phyloP scores from a whole-genome alignment of 92 coral and sea anemone species.

The Pocillopora grandis region DNA sequence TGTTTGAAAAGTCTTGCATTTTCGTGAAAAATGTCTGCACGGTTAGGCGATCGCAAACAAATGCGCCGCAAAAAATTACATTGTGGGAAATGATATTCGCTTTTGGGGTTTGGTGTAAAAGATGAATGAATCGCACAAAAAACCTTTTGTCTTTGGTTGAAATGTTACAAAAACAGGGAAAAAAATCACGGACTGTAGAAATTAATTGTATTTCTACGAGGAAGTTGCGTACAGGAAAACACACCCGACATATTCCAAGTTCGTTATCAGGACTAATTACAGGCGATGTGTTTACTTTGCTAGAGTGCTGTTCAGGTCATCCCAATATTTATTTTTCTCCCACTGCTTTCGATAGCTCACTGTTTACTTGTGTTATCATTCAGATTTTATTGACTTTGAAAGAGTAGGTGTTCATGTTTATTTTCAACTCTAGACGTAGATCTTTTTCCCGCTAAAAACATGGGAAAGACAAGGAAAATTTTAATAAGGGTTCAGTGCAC shows the following conservation, averaged over 20 bases:
- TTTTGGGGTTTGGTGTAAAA: not conserved
- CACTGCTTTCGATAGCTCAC: conserved; percentile 6
- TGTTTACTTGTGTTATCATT: conserved; percentile 20
- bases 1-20: not conserved
- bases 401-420: conserved; percentile 1
- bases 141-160: not conserved
- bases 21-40: not conserved
- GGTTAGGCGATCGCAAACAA: not conserved
- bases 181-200: not conserved
- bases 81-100: not conserved
- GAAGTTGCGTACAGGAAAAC: not conserved
- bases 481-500: not conserved
- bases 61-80: too few relatives aligned
- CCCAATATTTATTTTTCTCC: conserved; percentile 19
- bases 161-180: not conserved
- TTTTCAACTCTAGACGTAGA: not conserved
- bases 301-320: conserved; percentile 12
- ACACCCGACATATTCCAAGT: not conserved
- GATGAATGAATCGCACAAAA: not conserved
- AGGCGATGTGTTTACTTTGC: conserved; percentile 11
- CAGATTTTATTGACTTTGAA: conserved; percentile 8
- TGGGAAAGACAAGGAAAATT: not conserved
- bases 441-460: not conserved
- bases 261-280: conserved; percentile 18
- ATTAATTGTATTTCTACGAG: not conserved